Evolutionary conservation across 2,888 invertebrate species (phyloP), one percentile per base, ranked within the genome.

Genomic region (Sussaba pulchella): DNA sequence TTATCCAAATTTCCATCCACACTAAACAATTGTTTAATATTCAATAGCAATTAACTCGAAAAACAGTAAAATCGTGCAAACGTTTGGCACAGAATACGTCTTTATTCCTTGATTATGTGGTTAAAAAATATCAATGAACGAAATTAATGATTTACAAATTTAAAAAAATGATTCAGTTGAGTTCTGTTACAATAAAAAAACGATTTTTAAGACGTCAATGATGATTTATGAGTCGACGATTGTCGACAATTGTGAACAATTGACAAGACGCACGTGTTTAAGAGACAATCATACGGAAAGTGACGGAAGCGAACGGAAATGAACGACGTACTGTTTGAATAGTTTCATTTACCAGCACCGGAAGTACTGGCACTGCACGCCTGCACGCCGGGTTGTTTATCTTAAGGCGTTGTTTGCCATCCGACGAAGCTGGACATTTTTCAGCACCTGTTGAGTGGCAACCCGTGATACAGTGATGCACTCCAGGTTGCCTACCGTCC

Each of bases 241-340:
- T 57, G 31, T 36, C 17, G 9, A 36, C 9, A 10, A 57, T 57
- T 57, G 31, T 36, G 9, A 14, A 14, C 14, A 31, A 17, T 31
- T 31, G 36, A 57, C 14, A 36, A 26, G 3, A 31, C n/a, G 31
- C 57, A 57, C 57, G 57, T 57, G 57, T 57, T 57, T 57, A 9
- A 1, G 31, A 26, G 14, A 31, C 57, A 57, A 57, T 57, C 36
- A 14, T 6, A 31, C 31, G 4, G 31, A 5, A n/a, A 2, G 31
- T 31, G 14, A 31, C 57, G 57, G 17, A 14, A 57, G 2, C 31
- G 1, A 14, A n/a, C 57, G 57, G 17, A 57, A 31, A 57, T 17
- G 0, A 14, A 57, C 57, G 57, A 52, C 12, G 24, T n/a, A 1
- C 0, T 12, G 8, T 24, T 24, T 8, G 24, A 31, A n/a, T n/a